Base-by-base conservation (phyloP, 2,888 invertebrate genomes). In the Hyles lineata region DNA sequence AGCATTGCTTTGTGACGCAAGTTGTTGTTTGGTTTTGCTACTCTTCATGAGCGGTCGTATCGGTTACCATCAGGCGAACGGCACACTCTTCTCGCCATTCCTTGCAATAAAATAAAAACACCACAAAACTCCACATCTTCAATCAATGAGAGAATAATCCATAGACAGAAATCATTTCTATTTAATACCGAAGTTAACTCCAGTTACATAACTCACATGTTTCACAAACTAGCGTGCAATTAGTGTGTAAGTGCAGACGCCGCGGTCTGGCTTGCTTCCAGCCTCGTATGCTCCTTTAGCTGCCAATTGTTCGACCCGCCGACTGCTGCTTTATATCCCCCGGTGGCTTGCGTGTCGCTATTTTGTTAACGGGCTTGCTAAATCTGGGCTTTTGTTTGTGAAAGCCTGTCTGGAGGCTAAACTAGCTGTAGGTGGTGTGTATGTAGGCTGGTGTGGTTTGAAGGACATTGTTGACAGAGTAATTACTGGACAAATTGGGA, bases 171-270 rank as follows among this genome's bases (percentile, higher is more conserved):
- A 19, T 55, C 2, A 55, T 55, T 55, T n/a, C 19, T 6, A 55
- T 55, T 55, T n/a, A 55, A 55, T 17, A n/a, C 19, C 55, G 7
- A n/a, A 55, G 55, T 55, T 2, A 62, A 62, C 2, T 62, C 35
- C 9, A 29, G 35, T 62, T 62, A 23, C 67, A 50, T 67, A 67
- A 67, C 43, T 23, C 67, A 21, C 67, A 23, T 67, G 67, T 67
- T 67, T 67, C 67, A 50, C 67, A 67, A 80, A 78, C 78, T 79
- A 80, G 83, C 75, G 83, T 83, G 86, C 86, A 87, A 89, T 89
- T 89, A 89, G 85, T 79, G 82, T 79, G 78, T 80, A 84, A 85
- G 83, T 81, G 81, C 77, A 78, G 70, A 77, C 70, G 77, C 78
- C 76, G 81, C 76, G 79, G 80, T 80, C 83, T 87, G 87, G 87